Percentiles rank a stretch among this genome's conserved stretches.
Conservation (phyloP, 2,113 vertebrate species). For the Periophthalmus modestus region DNA sequence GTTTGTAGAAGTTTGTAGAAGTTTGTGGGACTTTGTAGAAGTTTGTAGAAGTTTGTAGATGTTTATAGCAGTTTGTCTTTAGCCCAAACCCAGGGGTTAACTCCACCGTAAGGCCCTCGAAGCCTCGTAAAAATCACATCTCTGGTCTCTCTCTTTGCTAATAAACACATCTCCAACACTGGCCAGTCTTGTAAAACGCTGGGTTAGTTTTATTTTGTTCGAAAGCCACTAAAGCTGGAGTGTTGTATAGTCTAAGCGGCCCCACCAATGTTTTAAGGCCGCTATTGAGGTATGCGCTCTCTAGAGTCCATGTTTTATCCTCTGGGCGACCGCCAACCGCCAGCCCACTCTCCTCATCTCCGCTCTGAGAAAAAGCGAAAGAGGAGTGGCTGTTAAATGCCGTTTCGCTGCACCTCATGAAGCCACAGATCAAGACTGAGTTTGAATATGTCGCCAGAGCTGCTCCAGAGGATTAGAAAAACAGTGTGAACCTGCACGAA, state of each 20-base stretch:
- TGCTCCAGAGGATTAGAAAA: constrained; percentile 4
- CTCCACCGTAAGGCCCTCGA: constrained; percentile 61
- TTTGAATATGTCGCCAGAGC: constrained; percentile 20
- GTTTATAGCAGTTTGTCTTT: too few species aligned
- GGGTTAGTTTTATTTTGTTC: constrained; percentile 51
- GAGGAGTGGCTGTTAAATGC: constrained; percentile 13
- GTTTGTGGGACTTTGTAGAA: too few species aligned
- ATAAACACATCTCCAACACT: constrained; percentile 56
- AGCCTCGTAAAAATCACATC: constrained; percentile 60
- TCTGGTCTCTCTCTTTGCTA: constrained; percentile 36
- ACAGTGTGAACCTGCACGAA: background rate
- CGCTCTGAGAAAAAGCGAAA: constrained; percentile 9
- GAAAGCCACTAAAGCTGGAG: constrained; percentile 42
- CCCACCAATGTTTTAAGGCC: constrained; percentile 26
- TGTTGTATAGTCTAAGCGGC: constrained; percentile 28
- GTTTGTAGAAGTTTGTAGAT: too few species aligned
- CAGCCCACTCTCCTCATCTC: constrained; percentile 19
- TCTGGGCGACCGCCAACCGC: constrained; percentile 28
- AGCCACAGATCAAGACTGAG: constrained; percentile 11
- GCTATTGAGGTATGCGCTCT: constrained; percentile 32
- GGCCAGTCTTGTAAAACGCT: constrained; percentile 50
- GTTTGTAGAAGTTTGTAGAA: too few species aligned
- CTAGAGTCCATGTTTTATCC: constrained; percentile 32
- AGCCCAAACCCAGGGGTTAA: constrained; percentile 59
- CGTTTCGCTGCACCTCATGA: constrained; percentile 5